Percentiles rank a stretch among this genome's conserved stretches.
Evolutionary conservation across 2,113 vertebrate genomes (phyloP).

Genomic region (Calonectris borealis): DNA sequence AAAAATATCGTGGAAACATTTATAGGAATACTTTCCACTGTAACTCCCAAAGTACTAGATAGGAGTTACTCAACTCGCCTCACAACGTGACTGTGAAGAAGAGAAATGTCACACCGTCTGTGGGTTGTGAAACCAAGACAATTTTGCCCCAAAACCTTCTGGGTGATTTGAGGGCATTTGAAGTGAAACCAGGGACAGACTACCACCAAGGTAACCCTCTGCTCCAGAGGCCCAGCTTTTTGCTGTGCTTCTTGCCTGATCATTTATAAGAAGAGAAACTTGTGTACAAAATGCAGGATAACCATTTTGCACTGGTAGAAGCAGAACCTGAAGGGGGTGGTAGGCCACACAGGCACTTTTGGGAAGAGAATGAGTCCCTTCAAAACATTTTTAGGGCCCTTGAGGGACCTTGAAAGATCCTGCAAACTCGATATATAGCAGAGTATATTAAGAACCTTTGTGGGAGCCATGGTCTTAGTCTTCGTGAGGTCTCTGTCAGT

Average conservation of each 20-base stretch:
- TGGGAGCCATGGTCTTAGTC: background rate
- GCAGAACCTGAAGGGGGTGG: background rate
- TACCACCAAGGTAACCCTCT: background rate
- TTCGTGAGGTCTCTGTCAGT: background rate
- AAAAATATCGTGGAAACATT: background rate
- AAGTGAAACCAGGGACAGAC: background rate
- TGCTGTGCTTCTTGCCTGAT: background rate
- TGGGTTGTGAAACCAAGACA: background rate
- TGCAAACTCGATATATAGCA: background rate
- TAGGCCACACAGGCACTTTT: background rate
- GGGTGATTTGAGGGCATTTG: background rate
- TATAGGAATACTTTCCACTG: background rate
- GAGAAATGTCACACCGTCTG: background rate
- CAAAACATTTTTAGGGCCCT: background rate
- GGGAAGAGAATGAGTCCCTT: background rate
- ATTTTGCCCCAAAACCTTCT: background rate
- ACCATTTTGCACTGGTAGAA: background rate
- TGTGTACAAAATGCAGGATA: background rate
- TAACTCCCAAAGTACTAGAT: background rate
- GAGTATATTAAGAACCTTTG: background rate
- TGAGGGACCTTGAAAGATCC: background rate
- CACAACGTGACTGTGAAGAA: background rate
- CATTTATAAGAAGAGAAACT: background rate
- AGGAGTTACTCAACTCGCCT: background rate
- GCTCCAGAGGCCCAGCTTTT: background rate